Evolutionary conservation across 2,888 invertebrate species (phyloP), one percentile per base, ranked within the genome.

Genomic region (Caenorhabditis sp.): DNA sequence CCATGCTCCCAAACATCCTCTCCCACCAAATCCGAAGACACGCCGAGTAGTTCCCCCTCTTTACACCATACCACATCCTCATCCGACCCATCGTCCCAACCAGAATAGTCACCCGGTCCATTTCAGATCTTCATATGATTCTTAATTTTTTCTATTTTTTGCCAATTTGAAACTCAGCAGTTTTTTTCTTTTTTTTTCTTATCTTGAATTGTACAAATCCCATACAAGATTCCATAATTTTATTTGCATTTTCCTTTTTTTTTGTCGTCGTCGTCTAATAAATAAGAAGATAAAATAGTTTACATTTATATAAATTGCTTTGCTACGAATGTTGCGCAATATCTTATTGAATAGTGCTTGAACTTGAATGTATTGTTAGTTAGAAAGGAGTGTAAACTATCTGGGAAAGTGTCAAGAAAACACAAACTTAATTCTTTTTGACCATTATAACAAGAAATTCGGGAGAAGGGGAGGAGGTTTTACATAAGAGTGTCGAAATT

Each of bases 1-100:
- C 70, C 74, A 0, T 70, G 70, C 50, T 74, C 74, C 8, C 63
- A 70, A 25, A 68, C 66, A 14, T 69, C 73, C 5, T 31, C 38
- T 1, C 58, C 58, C n/a, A 38, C 26, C n/a, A 58, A 58, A 38
- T 36, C 58, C n/a, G 57, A 57, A 27, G 59, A 50, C 5, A 10
- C 21, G 59, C 63, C 20, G 61, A 62, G 49, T 12, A 59, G 49
- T 17, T 59, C 59, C 3, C 49, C 59, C 38, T 25, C 25, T 3
- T n/a, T 49, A 14, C 59, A 43, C 21, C 49, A 43, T 25, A 43
- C 43, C 0, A 54, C 43, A 8, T 27, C 66, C 10, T 23, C 63
- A 1, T 71, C 70, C 1, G 66, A 66, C 8, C 66, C 66, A 31
- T 67, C 63, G 12, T 71, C 70, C 14, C 70, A 71, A 49, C 66